Evolutionary conservation across 2,888 invertebrate species (phyloP), one percentile per base, ranked within the genome.

Genomic region (Syritta pipiens): DNA sequence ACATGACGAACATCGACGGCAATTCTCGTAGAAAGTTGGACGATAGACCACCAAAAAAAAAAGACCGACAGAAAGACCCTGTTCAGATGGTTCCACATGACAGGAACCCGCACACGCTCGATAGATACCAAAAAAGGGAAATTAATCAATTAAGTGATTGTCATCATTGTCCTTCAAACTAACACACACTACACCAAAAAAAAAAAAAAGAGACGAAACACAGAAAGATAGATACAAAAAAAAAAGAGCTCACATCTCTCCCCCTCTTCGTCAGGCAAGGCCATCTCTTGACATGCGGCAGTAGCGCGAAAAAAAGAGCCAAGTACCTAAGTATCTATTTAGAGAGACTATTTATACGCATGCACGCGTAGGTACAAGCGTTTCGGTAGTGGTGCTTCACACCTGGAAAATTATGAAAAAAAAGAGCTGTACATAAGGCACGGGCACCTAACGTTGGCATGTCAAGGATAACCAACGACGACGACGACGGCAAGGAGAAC

Each of bases 141-240:
- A 63, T 63, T 63, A 76, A 76, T 76, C 76, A 76, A 76, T 76
- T 69, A 69, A 69, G 49, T 63, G 55, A 49, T 68, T 63, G 62
- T 69, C 76, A 76, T 63, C 44, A 22, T 57, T 76, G 63, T 76
- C 69, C 76, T 76, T 76, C 76, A 76, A 53, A 67, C n/a, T 24
- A 60, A 37, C 32, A 20, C 19, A 40, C 37, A 35, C 12, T 57
- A 49, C 20, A 19, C 35, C 37, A n/a, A 51, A 67, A 46, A 19
- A 40, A 37, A 37, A 53, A 24, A 53, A 53, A 62, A 42, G 30
- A 49, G n/a, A n/a, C n/a, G n/a, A n/a, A n/a, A n/a, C n/a, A n/a
- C n/a, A n/a, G n/a, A n/a, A n/a, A n/a, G n/a, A n/a, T n/a, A n/a
- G n/a, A n/a, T n/a, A n/a, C n/a, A n/a, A n/a, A n/a, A n/a, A n/a